Conservation (phyloP, 2,797 vertebrate species). For the Clarias laeviceps region DNA sequence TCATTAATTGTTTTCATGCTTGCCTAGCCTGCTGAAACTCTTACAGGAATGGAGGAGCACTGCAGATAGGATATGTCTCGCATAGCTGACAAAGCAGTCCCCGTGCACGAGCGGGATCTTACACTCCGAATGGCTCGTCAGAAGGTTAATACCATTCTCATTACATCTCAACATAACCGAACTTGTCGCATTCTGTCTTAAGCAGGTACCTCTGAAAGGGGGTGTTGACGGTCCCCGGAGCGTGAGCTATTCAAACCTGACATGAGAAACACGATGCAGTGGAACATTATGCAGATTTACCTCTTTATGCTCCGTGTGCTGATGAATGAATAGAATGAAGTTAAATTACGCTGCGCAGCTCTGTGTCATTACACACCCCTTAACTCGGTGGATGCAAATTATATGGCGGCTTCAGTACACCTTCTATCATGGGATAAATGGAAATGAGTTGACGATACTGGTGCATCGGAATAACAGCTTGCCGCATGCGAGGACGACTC, state of each 20-base stretch:
- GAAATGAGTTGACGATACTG: constrained; percentile 14
- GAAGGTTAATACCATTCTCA: constrained; percentile 51
- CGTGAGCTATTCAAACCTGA: constrained; percentile 19
- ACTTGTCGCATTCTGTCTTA: constrained; percentile 41
- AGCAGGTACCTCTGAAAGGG: constrained; percentile 25
- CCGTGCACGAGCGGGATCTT: constrained; percentile 34
- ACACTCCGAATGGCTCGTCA: constrained; percentile 35
- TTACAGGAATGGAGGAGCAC: constrained; percentile 61
- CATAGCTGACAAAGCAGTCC: constrained; percentile 50
- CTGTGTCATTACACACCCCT: constrained; percentile 21
- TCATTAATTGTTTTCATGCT: constrained; percentile 77
- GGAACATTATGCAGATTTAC: constrained; percentile 26
- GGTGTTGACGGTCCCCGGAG: constrained; percentile 9
- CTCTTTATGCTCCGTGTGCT: constrained; percentile 12
- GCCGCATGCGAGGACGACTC: constrained; percentile 14
- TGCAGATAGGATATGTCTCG: constrained; percentile 52
- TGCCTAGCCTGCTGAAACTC: constrained; percentile 66
- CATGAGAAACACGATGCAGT: neutral
- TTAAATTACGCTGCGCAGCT: constrained; percentile 22
- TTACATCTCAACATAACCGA: constrained; percentile 43
- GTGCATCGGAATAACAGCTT: constrained; percentile 37
- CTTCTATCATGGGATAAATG: constrained; percentile 13
- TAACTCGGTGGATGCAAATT: constrained; percentile 11
- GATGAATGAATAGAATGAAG: constrained; percentile 24
- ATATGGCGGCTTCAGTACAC: neutral